phyloP scores from a whole-genome alignment of 2,888 invertebrate genomes.

The Pammene aurita region DNA sequence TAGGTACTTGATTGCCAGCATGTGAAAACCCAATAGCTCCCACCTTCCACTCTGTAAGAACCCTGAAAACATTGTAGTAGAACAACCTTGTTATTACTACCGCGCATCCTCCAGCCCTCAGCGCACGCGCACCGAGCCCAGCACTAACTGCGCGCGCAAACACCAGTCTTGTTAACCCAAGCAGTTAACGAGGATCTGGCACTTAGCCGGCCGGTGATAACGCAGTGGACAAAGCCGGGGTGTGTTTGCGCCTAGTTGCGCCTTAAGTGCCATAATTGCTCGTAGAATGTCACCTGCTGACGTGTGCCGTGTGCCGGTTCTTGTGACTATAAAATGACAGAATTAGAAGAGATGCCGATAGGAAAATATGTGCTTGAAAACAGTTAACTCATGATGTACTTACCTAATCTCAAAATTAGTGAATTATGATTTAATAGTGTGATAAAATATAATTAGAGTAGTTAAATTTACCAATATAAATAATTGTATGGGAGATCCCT shows the following conservation, averaged over 20 bases:
- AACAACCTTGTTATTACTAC: conserved; percentile 3
- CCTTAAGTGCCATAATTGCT: conserved; percentile 78
- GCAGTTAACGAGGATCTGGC: conserved; percentile 80
- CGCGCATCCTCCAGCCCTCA: conserved; percentile 18
- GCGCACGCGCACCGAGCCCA: conserved; percentile 40
- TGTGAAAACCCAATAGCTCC: neutral
- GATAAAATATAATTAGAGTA: too few relatives aligned
- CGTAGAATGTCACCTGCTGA: conserved; percentile 68
- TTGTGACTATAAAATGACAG: neutral
- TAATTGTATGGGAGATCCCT: too few relatives aligned
- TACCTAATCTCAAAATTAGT: too few relatives aligned
- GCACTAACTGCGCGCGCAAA: conserved; percentile 43
- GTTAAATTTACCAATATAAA: too few relatives aligned
- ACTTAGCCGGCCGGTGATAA: conserved; percentile 74
- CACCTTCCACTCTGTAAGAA: neutral
- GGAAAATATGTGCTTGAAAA: too few relatives aligned
- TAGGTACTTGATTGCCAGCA: too few relatives aligned
- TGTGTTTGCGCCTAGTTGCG: conserved; percentile 78
- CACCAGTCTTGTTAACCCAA: conserved; percentile 78
- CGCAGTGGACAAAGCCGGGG: conserved; percentile 75
- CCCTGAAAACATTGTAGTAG: neutral
- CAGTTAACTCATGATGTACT: too few relatives aligned
- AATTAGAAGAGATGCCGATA: neutral
- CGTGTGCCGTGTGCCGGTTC: conserved; percentile 29
- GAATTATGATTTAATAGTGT: too few relatives aligned